Evolutionary conservation across 2,888 invertebrate species (phyloP), one percentile per base, ranked within the genome.

Genomic region (Orthonychiurus folsomi): DNA sequence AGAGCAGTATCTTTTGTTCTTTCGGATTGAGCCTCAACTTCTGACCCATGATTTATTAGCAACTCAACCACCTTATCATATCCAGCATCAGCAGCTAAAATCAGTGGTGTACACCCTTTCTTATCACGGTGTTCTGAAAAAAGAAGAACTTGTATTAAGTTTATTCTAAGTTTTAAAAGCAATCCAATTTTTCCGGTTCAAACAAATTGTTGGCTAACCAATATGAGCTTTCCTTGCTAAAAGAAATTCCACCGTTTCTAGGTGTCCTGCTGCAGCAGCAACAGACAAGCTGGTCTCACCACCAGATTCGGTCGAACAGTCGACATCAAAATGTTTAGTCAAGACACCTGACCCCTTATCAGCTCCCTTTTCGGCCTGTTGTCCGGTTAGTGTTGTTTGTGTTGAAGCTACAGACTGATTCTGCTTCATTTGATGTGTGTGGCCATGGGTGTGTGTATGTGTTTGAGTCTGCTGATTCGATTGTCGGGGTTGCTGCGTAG

Each of bases 1-100:
- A 99, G 80, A 0, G 99, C 95, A 20, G 97, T 97, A 79, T 97
- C 99, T 81, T 99, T 99, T 69, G 97, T 99, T 74, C 97, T 84
- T 79, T 99, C 99, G 0, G 95, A 95, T 80, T 97, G 96, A 47
- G 97, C 97, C 78, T 99, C 99, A 73, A 99, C 88, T 76, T 96
- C 93, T n/a, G 96, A 96, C 69, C 88, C 89, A 78, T 91, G 86
- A 78, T 92, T 93, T 62, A 99, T 80, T 3, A 99, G 83, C 73
- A 93, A 88, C 74, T 96, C 95, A 12, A 96, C 96, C 25, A 93
- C 86, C 76, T 88, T 86, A 64, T 89, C 87, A 76, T 93, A 92
- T 0, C 97, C 97, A 23, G 95, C 96, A 18, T 97, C 96, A 26
- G 97, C 95, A 55, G 96, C 95, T 72, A 97, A 82, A 75, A 97